Evolutionary conservation across 2,888 invertebrate genomes (phyloP).

Genomic region (Apodemia mormo): DNA sequence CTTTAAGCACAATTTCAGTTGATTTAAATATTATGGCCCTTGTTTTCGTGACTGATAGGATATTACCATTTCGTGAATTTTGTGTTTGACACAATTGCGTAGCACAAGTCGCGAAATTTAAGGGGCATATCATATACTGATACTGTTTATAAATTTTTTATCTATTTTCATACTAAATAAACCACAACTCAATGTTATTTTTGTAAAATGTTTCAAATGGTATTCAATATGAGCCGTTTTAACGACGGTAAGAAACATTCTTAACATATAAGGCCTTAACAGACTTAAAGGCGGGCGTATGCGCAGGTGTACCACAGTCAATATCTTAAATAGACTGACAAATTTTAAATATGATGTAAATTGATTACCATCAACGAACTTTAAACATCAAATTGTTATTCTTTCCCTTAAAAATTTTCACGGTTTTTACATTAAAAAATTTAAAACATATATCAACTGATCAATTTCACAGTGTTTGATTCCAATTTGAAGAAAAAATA

Average conservation of each 20-base stretch:
- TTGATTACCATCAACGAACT: too few relatives aligned
- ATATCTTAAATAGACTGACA: neutral
- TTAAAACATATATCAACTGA: too few relatives aligned
- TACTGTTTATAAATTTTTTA: conserved; percentile 55
- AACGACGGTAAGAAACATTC: neutral
- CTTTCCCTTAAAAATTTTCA: too few relatives aligned
- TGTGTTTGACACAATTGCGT: conserved; percentile 5
- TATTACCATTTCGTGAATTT: neutral
- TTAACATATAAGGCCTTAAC: neutral
- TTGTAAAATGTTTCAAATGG: conserved; percentile 55
- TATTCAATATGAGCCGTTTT: conserved; percentile 39
- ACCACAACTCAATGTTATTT: conserved; percentile 56
- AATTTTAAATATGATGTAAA: neutral
- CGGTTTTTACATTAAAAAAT: too few relatives aligned
- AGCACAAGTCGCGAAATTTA: conserved; percentile 22
- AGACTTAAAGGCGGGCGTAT: neutral
- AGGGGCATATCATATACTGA: conserved; percentile 49
- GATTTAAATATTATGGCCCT: conserved; percentile 61
- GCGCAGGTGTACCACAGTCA: neutral
- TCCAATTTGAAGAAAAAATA: too few relatives aligned
- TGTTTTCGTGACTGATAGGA: conserved; percentile 32
- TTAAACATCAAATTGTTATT: too few relatives aligned
- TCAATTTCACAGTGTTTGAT: too few relatives aligned
- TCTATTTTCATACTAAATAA: conserved; percentile 73
- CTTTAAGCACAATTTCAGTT: conserved; percentile 75